Base-by-base conservation (phyloP, 1,140 invertebrate species). In the Drosophila tani region DNA sequence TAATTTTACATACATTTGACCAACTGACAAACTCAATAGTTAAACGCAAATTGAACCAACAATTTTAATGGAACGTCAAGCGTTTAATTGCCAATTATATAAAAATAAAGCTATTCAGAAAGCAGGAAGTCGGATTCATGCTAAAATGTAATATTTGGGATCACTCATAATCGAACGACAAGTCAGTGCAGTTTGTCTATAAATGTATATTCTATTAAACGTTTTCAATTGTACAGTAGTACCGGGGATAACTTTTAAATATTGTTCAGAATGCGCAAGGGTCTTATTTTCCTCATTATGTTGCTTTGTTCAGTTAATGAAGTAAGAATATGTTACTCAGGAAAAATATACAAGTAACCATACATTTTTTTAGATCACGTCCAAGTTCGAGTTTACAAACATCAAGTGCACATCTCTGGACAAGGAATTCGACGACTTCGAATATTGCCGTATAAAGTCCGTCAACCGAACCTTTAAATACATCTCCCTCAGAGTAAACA, bases 391-490 rank as follows among this genome's bases (percentile, higher is more conserved):
- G 15, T 75, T 65, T 19, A 76, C 75, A 2, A 76, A 77, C 41
- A 53, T 77, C 7, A 77, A 76, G 5, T 77, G 75, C 32, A 59
- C 29, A 11, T 67, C 75, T 2, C 0, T 58, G 15, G 75, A 77
- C 21, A 43, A 17, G 17, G 38, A 49, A 8, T 76, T 76, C 7
- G 9, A 24, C 9, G 29, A 51, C 3, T 77, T 77, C 43, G 62
- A 77, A 21, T 76, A 77, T 6, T 76, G 75, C 24, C 17, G 14
- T 3, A 14, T 77, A 1, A 77, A 77, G 15, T 77, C 75, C 1
- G 47, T 67, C 1, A 77, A 76, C 32, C 62, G 75, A 0, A 41
- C 73, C 7, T 77, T 32, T 3, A 77, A 76, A 15, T 77, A 77
- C 3, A 12, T 77, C 5, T 76, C 71, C 0, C 2, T 69, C 1